Base-by-base conservation (phyloP, 1,140 invertebrate species). In the Helicoverpa zea region DNA sequence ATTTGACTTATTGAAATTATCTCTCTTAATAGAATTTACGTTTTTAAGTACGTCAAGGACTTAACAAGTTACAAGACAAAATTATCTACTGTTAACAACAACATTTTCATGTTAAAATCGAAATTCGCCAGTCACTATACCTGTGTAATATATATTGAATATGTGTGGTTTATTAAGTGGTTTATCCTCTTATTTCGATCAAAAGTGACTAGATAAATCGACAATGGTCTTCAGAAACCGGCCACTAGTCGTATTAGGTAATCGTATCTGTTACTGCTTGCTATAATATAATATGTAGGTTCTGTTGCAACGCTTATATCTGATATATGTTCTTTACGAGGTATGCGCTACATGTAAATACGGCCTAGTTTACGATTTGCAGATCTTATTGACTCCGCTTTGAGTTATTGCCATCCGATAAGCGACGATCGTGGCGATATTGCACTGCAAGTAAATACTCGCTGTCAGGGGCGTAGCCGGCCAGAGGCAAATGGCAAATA, bases 401-500 rank as follows among this genome's bases (percentile, higher is more conserved):
- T 18, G 16, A 70, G 49, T 70, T 70, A 70, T 70, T 70, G 47
- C 49, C 49, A 54, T 70, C 66, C 66, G 66, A 70, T 70, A 70
- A 70, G 47, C 18, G 23, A 54, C 18, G 7, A 70, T 70, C 47
- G 18, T 51, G 49, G 52, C 66, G 66, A 70, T 70, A 70, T 54
- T 70, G 66, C 18, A 29, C 30, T 49, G 11, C 49, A 70, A 70
- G 66, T 70, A 70, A 70, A 70, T 70, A 70, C 3, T 54, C 18
- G 66, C 47, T 51, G 66, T 70, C 66, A n/a, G 2, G 61, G 35
- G 30, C 61, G n/a, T 2, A 64, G 30, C 5, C 23, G 29, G 4
- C 1, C 23, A 3, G 35, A 10, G 63, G 43, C 30, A 23, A 49
- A 49, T 47, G 63, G 35, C 14, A 9, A 35, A 18, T 49, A 16